phyloP scores from a whole-genome alignment of 2,888 invertebrate genomes.

The Hydrotaea diabolus region DNA sequence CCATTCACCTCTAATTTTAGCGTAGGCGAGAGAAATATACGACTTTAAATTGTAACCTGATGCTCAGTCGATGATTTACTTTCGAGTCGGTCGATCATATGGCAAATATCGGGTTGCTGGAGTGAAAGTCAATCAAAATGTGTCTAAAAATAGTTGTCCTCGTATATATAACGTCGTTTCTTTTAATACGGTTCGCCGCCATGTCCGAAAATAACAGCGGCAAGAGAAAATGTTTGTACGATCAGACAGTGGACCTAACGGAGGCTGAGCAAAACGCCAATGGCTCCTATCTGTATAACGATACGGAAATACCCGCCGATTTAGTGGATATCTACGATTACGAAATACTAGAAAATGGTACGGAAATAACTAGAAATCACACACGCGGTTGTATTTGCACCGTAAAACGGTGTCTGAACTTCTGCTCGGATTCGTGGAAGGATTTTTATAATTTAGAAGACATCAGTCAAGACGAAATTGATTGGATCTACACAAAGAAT shows the following conservation, averaged over 20 bases:
- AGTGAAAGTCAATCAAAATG: neutral
- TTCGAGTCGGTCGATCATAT: neutral
- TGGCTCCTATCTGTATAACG: constrained; percentile 51
- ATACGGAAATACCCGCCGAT: constrained; percentile 31
- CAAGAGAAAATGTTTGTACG: constrained; percentile 26
- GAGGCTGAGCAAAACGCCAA: neutral
- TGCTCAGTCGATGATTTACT: neutral
- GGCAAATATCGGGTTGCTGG: neutral
- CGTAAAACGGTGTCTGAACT: constrained; percentile 34
- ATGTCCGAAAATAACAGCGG: neutral
- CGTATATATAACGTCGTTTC: neutral
- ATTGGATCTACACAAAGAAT: constrained; percentile 36
- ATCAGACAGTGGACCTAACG: constrained; percentile 32
- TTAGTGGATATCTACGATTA: constrained; percentile 31
- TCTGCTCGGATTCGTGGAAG: constrained; percentile 39
- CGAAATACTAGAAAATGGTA: neutral
- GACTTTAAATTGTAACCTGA: neutral
- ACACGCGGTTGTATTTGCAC: constrained; percentile 58
- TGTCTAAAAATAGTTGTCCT: neutral
- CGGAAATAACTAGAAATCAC: neutral
- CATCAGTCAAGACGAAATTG: neutral
- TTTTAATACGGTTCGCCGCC: no score
- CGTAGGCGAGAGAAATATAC: neutral
- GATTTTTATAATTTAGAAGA: constrained; percentile 33
- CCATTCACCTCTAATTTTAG: neutral